These are phyloP conservation scores for Hystrix cristata DNA, from an alignment of 2,113 vertebrate species.

Conservation along the genomic window DNA sequence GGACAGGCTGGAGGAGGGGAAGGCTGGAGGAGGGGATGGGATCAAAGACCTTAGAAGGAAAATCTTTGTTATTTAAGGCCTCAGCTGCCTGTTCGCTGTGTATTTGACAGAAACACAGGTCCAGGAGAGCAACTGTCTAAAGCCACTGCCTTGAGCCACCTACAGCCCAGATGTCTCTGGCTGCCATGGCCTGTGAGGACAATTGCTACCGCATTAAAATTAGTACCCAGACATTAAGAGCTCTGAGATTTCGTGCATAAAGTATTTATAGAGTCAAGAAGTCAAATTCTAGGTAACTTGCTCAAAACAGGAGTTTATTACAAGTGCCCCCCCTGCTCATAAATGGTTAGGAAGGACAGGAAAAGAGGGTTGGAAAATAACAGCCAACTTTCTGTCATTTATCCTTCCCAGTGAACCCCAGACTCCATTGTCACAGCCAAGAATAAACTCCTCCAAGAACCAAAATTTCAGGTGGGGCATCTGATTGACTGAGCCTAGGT, in stretches of 20 bases:
- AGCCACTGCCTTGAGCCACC: not conserved
- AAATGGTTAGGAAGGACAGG: not conserved
- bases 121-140: not conserved
- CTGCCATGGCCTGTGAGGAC: not conserved
- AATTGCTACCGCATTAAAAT: not conserved
- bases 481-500: not conserved
- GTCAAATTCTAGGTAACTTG: not conserved
- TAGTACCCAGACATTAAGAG: not conserved
- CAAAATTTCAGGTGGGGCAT: not conserved
- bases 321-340: not conserved
- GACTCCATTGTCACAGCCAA: not conserved
- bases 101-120: not conserved
- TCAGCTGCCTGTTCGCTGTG: not conserved
- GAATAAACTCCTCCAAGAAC: not conserved
- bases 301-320: conserved; percentile 36
- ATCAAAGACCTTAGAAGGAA: not conserved
- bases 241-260: not conserved
- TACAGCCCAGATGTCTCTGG: not conserved
- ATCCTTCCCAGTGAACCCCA: not conserved
- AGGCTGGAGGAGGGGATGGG: not conserved
- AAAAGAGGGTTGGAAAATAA: conserved; percentile 9
- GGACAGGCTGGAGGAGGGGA: not conserved
- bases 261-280: not conserved
- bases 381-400: not conserved
- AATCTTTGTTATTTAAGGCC: conserved; percentile 11